Evolutionary conservation across 2,888 invertebrate genomes (phyloP).

Genomic region (Rhogogaster chlorosoma): DNA sequence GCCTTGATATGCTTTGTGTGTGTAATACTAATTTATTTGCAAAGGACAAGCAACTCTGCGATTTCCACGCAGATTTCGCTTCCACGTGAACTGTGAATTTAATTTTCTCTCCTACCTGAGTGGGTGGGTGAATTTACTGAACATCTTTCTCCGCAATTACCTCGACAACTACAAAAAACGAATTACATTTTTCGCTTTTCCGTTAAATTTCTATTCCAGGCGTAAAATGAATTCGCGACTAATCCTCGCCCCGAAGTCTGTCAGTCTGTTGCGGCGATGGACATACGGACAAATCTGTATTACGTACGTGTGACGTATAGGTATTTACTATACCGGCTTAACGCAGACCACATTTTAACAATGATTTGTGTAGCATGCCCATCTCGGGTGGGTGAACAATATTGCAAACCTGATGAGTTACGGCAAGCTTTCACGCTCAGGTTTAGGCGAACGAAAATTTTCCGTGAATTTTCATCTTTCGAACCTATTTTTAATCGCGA

Average conservation of each 20-base stretch:
- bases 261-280: background rate
- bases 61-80: background rate
- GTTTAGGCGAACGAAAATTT: conserved; percentile 6
- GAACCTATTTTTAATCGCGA: background rate
- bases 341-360: conserved; percentile 40
- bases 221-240: background rate
- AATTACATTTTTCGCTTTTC: background rate
- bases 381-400: conserved; percentile 17
- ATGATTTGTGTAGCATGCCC: conserved; percentile 41
- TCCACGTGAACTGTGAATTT: background rate
- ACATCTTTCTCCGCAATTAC: too few relatives aligned
- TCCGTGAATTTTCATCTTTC: background rate
- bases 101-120: background rate
- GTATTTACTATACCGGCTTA: background rate
- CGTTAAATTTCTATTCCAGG: too few relatives aligned
- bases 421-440: background rate
- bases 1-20: conserved; percentile 31
- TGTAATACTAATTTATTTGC: conserved; percentile 13
- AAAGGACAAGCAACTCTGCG: background rate
- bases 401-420: conserved; percentile 44
- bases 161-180: background rate
- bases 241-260: background rate
- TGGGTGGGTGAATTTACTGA: background rate
- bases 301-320: background rate
- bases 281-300: background rate